A percentile compares a stretch with the other conserved stretches of the same genome.
phyloP scores from a whole-genome alignment of 2,113 vertebrate genomes.

The Suricata suricatta region DNA sequence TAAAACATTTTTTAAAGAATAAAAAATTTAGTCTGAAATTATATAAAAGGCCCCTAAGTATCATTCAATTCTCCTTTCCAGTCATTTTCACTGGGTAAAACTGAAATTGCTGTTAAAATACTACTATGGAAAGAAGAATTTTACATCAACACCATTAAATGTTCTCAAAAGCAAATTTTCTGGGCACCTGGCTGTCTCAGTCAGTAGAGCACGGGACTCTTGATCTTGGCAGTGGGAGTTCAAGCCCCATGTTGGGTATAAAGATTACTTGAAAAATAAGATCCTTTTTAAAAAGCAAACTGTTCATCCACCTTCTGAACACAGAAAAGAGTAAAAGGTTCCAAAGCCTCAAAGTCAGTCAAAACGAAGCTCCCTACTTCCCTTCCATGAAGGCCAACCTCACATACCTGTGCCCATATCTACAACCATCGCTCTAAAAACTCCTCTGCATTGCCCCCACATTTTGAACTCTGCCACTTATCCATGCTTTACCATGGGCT shows the following conservation, averaged over 20 bases:
- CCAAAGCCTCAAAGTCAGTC: not conserved
- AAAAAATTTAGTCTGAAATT: not conserved
- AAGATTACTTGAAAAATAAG: not conserved
- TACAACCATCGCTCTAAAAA: not conserved
- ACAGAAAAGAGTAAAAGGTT: not conserved
- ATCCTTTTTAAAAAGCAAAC: not conserved
- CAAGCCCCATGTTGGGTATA: not conserved
- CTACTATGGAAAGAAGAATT: not conserved
- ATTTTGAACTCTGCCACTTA: slow-evolving; percentile 4
- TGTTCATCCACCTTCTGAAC: not conserved
- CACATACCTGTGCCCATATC: not conserved
- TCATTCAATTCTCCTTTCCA: slow-evolving; percentile 10
- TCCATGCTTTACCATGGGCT: slow-evolving; percentile 41
- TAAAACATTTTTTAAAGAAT: too few relatives aligned
- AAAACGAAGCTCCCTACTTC: not conserved
- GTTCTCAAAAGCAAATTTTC: not conserved
- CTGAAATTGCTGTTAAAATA: not conserved
- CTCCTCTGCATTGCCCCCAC: not conserved
- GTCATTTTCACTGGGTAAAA: not conserved
- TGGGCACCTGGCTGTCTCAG: not conserved
- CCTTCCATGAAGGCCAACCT: slow-evolving; percentile 35
- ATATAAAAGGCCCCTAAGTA: not conserved
- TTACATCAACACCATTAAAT: not conserved
- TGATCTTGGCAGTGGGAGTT: not conserved
- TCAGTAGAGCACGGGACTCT: not conserved